Evolutionary conservation across 2,888 invertebrate genomes (phyloP).

Genomic region (Cerastis rubricosa): DNA sequence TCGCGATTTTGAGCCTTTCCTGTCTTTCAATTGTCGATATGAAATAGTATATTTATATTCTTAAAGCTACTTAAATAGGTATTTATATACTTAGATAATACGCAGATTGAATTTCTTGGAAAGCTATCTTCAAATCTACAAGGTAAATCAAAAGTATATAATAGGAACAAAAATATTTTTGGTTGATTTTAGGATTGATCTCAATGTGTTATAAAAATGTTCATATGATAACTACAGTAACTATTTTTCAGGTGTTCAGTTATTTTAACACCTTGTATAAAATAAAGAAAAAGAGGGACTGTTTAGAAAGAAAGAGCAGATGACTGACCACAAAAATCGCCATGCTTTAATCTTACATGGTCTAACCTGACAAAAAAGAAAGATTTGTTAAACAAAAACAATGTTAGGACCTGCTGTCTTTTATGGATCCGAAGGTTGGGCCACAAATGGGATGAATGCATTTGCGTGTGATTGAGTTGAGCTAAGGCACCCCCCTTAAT

Average conservation of each 20-base stretch:
- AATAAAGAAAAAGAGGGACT: neutral
- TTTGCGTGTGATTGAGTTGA: too few species aligned
- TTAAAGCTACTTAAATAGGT: neutral
- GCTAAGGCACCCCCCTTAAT: too few species aligned
- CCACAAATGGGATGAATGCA: too few species aligned
- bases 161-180: neutral
- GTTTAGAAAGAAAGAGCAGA: neutral
- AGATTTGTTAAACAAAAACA: too few species aligned
- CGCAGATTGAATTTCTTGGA: slow-evolving; percentile 1
- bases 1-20: slow-evolving; percentile 8
- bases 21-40: slow-evolving; percentile 2
- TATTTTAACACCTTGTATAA: too few species aligned
- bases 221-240: neutral
- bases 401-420: too few species aligned
- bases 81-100: neutral
- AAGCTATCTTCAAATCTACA: neutral
- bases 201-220: neutral
- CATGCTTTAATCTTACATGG: too few species aligned
- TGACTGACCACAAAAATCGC: too few species aligned
- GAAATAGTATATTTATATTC: slow-evolving; percentile 5
- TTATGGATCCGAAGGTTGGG: too few species aligned
- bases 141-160: neutral
- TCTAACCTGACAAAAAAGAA: too few species aligned
- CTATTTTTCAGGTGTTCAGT: neutral
- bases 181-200: neutral